Evolutionary conservation across 2,888 invertebrate genomes (phyloP).

Genomic region (Oscheius onirici): DNA sequence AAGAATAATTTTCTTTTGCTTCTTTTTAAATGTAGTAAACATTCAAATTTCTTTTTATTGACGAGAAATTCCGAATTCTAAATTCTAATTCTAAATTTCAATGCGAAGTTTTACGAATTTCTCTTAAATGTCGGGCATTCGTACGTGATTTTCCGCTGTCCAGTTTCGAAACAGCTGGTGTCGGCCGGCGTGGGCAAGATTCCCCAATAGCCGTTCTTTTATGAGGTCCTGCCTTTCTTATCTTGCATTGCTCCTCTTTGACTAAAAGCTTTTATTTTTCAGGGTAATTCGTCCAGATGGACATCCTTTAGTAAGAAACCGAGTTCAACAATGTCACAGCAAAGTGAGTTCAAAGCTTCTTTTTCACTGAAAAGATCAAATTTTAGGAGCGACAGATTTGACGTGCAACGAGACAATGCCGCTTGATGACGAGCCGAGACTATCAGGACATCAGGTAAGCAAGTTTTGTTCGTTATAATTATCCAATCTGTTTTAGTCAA

Average conservation of each 20-base stretch:
- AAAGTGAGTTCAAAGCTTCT: not conserved
- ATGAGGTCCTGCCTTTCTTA: not conserved
- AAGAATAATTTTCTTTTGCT: too few relatives aligned
- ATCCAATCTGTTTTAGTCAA: not conserved
- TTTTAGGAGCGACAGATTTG: not conserved
- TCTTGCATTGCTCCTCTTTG: not conserved
- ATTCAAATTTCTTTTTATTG: too few relatives aligned
- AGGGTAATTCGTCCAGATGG: slow-evolving; percentile 26
- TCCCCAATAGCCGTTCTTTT: not conserved
- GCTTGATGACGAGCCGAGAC: slow-evolving; percentile 1
- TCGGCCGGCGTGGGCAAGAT: not conserved
- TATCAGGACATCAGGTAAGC: not conserved
- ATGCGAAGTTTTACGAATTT: too few relatives aligned
- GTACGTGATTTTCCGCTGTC: not conserved
- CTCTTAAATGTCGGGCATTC: not conserved
- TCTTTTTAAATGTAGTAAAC: too few relatives aligned
- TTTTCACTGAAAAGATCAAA: not conserved
- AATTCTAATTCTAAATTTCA: too few relatives aligned
- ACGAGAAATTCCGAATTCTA: too few relatives aligned
- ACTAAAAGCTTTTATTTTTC: not conserved
- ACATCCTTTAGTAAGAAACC: not conserved
- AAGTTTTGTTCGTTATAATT: not conserved
- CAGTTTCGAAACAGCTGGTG: slow-evolving; percentile 6
- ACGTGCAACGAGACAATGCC: slow-evolving; percentile 22
- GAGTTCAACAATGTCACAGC: not conserved